Base-by-base conservation (phyloP, 1,140 invertebrate species). In the Hylyphantes graminicola region DNA sequence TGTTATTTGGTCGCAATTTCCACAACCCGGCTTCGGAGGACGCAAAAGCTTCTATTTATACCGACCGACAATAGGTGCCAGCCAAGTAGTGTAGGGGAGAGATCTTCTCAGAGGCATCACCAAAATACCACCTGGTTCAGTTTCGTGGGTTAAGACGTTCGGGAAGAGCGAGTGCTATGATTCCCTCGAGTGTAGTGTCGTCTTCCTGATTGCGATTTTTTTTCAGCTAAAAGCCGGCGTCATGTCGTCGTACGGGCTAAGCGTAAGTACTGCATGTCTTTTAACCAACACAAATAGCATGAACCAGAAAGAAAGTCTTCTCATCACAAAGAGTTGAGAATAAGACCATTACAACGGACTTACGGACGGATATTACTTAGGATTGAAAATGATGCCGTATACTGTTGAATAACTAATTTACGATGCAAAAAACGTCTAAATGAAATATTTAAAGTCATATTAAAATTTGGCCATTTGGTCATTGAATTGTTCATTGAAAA, bases 111-210 rank as follows among this genome's bases (percentile, higher is more conserved):
- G 19, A 17, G 17, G 19, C 21, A 55, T 53, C 76, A 78, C 76
- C 76, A 78, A 78, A 78, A 78, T 78, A 78, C 76, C 76, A 78
- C 76, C 76, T 78, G 76, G 76, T 78, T 67, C 63, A 65, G 19
- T 67, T 78, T 78, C 53, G 48, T n/a, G 57, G 76, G 35, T 35
- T 35, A 50, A 61, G 74, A 51, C 74, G 57, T 59, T 65, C 17
- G 63, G 50, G 74, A 76, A 63, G 74, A 17, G 74, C 7, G 35
- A 51, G n/a, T 12, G 74, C 35, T 35, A 35, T 35, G 74, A 64
- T 64, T 21, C 9, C 17, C 72, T 55, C 48, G 51, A 74, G 21
- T 59, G 53, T 55, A 17, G 35, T 55, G 12, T 15, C 57, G 48
- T 74, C 72, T 74, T 74, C 72, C 51, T 74, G 17, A 74, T 74